Evolutionary conservation across 2,888 invertebrate genomes (phyloP).

Genomic region (Cryptops parisi): DNA sequence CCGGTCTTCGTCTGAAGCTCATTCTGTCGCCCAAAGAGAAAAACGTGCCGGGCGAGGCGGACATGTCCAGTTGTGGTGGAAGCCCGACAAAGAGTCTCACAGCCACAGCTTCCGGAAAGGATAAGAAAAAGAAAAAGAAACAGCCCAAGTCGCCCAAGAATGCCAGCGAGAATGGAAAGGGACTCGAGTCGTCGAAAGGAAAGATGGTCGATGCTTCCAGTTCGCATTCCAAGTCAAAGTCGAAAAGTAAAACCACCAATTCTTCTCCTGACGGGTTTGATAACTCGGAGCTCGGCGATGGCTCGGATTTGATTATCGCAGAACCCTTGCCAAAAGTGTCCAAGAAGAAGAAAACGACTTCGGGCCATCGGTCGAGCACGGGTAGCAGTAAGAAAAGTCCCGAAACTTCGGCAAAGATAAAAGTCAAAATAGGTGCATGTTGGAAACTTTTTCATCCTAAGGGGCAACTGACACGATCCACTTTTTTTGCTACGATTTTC

Average conservation of each 20-base stretch:
- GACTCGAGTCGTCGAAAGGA: constrained; percentile 9
- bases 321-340: constrained; percentile 8
- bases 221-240: neutral
- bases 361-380: too few species aligned
- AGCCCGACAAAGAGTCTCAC: neutral
- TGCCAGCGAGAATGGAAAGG: neutral
- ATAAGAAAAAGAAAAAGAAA: constrained; percentile 12
- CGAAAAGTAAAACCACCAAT: neutral
- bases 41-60: neutral
- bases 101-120: neutral
- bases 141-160: neutral
- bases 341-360: constrained; percentile 5
- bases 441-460: neutral
- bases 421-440: constrained; percentile 12
- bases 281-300: constrained; percentile 3
- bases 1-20: constrained; percentile 12
- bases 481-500: too few species aligned
- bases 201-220: neutral
- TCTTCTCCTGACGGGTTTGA: neutral
- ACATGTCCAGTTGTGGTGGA: neutral
- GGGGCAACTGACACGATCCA: too few species aligned
- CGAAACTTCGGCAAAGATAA: neutral
- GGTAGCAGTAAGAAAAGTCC: constrained; percentile 1
- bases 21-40: constrained; percentile 16
- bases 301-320: constrained; percentile 15